Evolutionary conservation across 2,888 invertebrate species (phyloP), one percentile per base, ranked within the genome.

Genomic region (Drosophila macrospina): DNA sequence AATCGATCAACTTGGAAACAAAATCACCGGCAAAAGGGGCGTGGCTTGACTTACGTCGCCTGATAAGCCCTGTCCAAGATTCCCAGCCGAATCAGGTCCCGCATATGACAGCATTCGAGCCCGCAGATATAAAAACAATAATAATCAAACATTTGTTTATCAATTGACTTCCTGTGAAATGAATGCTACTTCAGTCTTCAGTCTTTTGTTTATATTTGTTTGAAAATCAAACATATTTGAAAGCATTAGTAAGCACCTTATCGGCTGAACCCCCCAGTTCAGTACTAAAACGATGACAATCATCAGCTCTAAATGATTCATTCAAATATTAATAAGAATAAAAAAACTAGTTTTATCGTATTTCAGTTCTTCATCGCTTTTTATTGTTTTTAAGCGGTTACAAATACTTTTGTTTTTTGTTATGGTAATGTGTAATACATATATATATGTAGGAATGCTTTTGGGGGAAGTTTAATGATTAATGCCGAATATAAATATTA

Each of bases 281-380:
- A 10, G 10, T 39, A 15, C 16, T 5, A 10, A 39, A 41, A 39
- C 32, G 45, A 54, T 65, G 45, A 47, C 50, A 51, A 61, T 54
- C 50, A 16, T 44, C 37, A 47, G 42, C 24, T 37, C 16, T 30
- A 20, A 1, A 20, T 74, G 55, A 73, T 39, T 73, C 74, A 74
- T 30, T 16, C 10, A n/a, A 16, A 30, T 15, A 24, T 13, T 24
- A n/a, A 48, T 32, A 32, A 10, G 15, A 34, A 20, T 13, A 50
- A 54, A 11, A 55, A 70, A 55, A 28, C 48, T 13, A 54, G 36
- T 30, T 51, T 24, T 30, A 48, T 42, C 26, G 28, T 16, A 44
- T 52, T 72, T 85, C 82, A 85, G 82, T 85, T 85, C 82, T 82
- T 81, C 47, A 51, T 77, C 82, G 85, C 86, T 81, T 69, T 78